Percentiles rank a stretch among this genome's conserved stretches.
phyloP scores from a whole-genome alignment of 2,888 invertebrate species.

The Cremastobaeus sp. region DNA sequence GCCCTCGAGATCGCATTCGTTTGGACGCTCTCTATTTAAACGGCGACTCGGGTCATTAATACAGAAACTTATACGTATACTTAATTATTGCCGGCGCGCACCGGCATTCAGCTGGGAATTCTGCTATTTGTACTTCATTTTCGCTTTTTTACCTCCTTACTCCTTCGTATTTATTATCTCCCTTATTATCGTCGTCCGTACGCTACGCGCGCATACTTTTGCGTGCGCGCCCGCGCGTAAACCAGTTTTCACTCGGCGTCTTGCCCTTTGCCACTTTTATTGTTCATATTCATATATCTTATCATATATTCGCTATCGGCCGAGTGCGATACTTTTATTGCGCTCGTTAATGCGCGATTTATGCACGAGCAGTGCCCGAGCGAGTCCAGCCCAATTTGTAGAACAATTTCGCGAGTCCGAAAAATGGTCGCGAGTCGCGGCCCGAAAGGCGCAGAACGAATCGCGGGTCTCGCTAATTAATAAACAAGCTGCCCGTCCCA shows the following conservation, averaged over 20 bases:
- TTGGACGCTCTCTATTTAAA: slow-evolving; percentile 53
- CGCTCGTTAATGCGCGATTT: slow-evolving; percentile 38
- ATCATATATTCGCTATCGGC: slow-evolving; percentile 48
- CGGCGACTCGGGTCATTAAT: slow-evolving; percentile 56
- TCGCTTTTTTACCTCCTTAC: slow-evolving; percentile 41
- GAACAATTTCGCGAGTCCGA: not conserved
- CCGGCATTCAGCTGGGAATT: slow-evolving; percentile 54
- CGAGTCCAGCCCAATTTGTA: slow-evolving; percentile 7
- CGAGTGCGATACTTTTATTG: slow-evolving; percentile 38
- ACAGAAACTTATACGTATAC: slow-evolving; percentile 59
- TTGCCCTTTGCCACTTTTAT: slow-evolving; percentile 57
- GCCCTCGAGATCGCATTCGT: slow-evolving; percentile 48
- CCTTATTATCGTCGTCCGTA: slow-evolving; percentile 52
- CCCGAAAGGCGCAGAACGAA: no score
- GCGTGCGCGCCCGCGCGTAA: slow-evolving; percentile 43
- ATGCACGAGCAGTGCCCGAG: slow-evolving; percentile 6
- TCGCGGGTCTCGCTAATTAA: slow-evolving; percentile 6
- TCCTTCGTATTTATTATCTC: slow-evolving; percentile 58
- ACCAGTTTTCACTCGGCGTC: slow-evolving; percentile 46
- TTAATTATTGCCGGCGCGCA: slow-evolving; percentile 56
- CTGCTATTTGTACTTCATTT: slow-evolving; percentile 60
- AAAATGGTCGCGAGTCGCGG: not conserved
- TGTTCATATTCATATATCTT: slow-evolving; percentile 56
- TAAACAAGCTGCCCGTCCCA: slow-evolving; percentile 6
- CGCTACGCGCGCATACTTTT: slow-evolving; percentile 24